Base-by-base conservation (phyloP, 2,888 invertebrate genomes). In the Lapara coniferarum region DNA sequence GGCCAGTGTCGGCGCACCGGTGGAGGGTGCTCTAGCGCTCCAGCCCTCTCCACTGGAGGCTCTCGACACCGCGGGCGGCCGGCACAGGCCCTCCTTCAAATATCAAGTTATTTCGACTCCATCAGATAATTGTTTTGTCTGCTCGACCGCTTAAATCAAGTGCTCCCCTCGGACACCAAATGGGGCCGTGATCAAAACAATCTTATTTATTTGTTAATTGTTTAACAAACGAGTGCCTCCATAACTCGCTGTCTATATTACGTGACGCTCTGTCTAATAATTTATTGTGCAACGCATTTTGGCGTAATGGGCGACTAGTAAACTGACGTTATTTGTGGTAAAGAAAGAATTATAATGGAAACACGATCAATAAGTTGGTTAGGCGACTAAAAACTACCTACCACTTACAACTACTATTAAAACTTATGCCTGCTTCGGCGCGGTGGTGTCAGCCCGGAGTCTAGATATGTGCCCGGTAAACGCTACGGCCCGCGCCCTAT, bases 81-180 rank as follows among this genome's bases (percentile, higher is more conserved):
- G n/a, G 59, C 58, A 3, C 58, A 44, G 58, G 55, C 56, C 63
- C 49, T 19, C 7, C 63, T 57, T 63, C 63, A 63, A 63, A 63
- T 46, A 63, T 63, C 63, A 49, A 63, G 63, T 63, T 63, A 63
- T 63, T 63, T 63, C 49, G 63, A 49, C 63, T 63, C 63, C 63
- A 63, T 63, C 46, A 63, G 63, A 63, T 63, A 63, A 63, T 63
- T 63, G 63, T 63, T 46, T 63, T 19, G 49, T 63, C 49, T 49
- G 49, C 49, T 46, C 49, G 19, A 46, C 46, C 63, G 63, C 63
- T 49, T 49, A 63, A 63, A 63, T 63, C 63, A 19, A 49, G 19
- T 25, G 51, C 63, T 63, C 63, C 19, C 49, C 2, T 16, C 19
- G 6, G 46, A 46, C 19, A 49, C 19, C 19, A 63, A 19, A 63